Base-by-base conservation (phyloP, 2,797 vertebrate species). In the Mormyrops attenuatus region DNA sequence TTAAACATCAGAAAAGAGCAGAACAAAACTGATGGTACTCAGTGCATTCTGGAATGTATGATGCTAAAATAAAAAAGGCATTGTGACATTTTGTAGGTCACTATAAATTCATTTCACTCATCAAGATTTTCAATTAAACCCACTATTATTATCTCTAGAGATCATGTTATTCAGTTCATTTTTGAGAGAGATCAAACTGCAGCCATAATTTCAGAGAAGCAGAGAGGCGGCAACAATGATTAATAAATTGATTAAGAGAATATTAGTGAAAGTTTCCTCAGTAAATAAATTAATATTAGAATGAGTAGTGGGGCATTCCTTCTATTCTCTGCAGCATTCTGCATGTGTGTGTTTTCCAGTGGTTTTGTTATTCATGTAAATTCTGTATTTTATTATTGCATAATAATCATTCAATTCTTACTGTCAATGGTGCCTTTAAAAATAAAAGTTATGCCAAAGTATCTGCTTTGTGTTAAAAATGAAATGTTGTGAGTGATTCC, bases 371-470 rank as follows among this genome's bases (percentile, higher is more conserved):
- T 80, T 80, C 73, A n/a, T 20, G 17, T 80, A 80, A 41, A 80
- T 44, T 17, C 73, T 80, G 34, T 41, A 44, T 80, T 69, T 69
- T 34, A 34, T 73, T 34, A 73, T 73, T 73, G 66, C 66, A 73
- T 73, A 17, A 73, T 73, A 73, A 73, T 34, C 30, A 73, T 73
- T 73, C 13, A 11, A 73, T 73, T 73, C 30, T 6, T 73, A 38
- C 66, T 73, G 30, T 73, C 66, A 38, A 73, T 52, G 53, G 88
- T 88, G 88, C 77, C 52, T 88, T 66, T 77, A 73, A 88, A 73
- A 73, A 73, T 53, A 80, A 52, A 88, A 88, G 88, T 44, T 73
- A 80, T 34, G 50, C 69, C 50, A 82, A 41, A 11, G 47, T 17
- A 53, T 50, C 49, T 44, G 88, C 66, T 55, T 82, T 89, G 66